Evolutionary conservation across 2,888 invertebrate genomes (phyloP).

Genomic region (Pammene aurita): DNA sequence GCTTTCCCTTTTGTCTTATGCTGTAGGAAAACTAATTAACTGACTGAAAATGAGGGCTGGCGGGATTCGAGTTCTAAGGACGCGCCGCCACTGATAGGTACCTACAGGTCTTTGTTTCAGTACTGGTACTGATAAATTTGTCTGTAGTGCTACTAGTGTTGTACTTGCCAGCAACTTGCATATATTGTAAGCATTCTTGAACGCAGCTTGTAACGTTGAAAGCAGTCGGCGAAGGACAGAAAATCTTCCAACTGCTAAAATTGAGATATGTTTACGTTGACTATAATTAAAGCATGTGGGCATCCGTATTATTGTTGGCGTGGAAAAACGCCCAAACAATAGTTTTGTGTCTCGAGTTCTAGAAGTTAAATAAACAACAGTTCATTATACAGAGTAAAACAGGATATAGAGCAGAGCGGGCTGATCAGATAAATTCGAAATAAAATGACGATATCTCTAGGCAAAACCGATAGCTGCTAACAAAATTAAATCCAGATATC

Average conservation of each 20-base stretch:
- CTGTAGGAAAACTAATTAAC: too few species aligned
- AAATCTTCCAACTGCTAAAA: slow-evolving; percentile 52
- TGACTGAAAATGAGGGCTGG: too few species aligned
- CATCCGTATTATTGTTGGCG: slow-evolving; percentile 56
- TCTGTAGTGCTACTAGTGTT: too few species aligned
- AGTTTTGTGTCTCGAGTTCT: slow-evolving; percentile 36
- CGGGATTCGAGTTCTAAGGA: too few species aligned
- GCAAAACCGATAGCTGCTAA: too few species aligned
- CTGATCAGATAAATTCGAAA: not conserved
- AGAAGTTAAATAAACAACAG: slow-evolving; percentile 32
- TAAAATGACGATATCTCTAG: too few species aligned
- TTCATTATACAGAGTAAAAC: slow-evolving; percentile 26
- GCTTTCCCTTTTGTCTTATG: too few species aligned
- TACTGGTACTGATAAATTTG: too few species aligned
- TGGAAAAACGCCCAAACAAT: slow-evolving; percentile 42
- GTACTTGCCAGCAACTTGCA: too few species aligned
- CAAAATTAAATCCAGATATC: too few species aligned
- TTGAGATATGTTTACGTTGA: slow-evolving; percentile 60
- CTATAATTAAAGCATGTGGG: slow-evolving; percentile 43
- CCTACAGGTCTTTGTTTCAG: too few species aligned
- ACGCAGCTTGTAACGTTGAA: slow-evolving; percentile 42
- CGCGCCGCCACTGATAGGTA: too few species aligned
- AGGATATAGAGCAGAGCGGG: not conserved
- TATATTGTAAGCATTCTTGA: not conserved
- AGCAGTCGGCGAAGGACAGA: slow-evolving; percentile 41